phyloP scores from a whole-genome alignment of 2,797 vertebrate species.

The Parauchenoglanis ngamensis region DNA sequence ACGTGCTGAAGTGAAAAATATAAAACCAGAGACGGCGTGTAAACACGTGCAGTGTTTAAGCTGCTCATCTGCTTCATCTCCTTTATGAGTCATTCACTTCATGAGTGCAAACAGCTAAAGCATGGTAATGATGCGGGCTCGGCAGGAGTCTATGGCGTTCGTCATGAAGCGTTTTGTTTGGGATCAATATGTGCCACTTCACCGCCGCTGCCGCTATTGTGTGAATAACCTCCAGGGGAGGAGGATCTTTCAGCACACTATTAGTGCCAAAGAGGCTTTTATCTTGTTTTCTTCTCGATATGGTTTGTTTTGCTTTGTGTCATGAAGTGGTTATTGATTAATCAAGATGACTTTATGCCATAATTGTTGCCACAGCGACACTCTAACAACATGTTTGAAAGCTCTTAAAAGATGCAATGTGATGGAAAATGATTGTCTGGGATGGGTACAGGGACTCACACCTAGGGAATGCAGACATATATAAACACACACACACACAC shows the following conservation, averaged over 20 bases:
- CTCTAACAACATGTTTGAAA: conserved; percentile 57
- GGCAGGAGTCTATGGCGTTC: conserved; percentile 67
- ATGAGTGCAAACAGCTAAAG: conserved; percentile 54
- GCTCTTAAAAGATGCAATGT: conserved; percentile 30
- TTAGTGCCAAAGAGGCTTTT: conserved; percentile 59
- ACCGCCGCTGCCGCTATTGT: conserved; percentile 59
- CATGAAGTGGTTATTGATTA: conserved; percentile 66
- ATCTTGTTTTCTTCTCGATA: conserved; percentile 60
- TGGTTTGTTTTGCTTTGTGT: conserved; percentile 61
- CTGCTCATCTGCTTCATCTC: conserved; percentile 29
- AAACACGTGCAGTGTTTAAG: conserved; percentile 39
- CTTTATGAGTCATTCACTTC: conserved; percentile 35
- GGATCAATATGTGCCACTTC: conserved; percentile 68
- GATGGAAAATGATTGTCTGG: conserved; percentile 40
- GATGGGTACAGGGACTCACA: not conserved
- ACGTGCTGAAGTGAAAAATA: not conserved
- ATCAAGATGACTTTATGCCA: conserved; percentile 55
- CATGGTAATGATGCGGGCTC: conserved; percentile 63
- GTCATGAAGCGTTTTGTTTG: conserved; percentile 59
- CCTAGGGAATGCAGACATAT: conserved; percentile 24
- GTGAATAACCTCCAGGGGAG: conserved; percentile 59
- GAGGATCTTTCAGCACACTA: conserved; percentile 61
- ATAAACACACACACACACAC: conserved; percentile 47
- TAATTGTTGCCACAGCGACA: conserved; percentile 45
- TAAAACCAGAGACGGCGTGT: conserved; percentile 29